phyloP scores from a whole-genome alignment of 2,797 vertebrate species.

The Sphenodon punctatus region DNA sequence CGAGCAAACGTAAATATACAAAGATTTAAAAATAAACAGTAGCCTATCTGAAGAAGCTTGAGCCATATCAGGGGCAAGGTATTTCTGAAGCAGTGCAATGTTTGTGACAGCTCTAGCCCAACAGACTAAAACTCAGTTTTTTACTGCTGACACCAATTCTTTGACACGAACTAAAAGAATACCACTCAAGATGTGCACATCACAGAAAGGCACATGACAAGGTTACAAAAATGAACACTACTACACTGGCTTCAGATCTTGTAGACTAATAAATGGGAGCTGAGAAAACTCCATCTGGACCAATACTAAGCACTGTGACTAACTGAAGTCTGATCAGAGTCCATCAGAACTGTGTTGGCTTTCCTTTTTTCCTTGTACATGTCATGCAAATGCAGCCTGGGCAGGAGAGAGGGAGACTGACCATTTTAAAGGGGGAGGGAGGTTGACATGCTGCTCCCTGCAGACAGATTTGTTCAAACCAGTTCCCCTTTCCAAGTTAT shows the following conservation, averaged over 20 bases:
- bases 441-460: neutral
- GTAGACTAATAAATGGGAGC: conserved; percentile 24
- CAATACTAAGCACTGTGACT: conserved; percentile 46
- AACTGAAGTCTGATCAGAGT: conserved; percentile 57
- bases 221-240: conserved; percentile 27
- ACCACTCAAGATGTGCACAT: conserved; percentile 38
- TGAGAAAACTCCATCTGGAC: conserved; percentile 1
- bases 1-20: conserved; percentile 42
- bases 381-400: conserved; percentile 42
- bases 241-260: conserved; percentile 20
- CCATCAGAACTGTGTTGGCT: conserved; percentile 41
- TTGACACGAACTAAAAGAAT: conserved; percentile 43
- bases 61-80: conserved; percentile 50
- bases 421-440: conserved; percentile 49
- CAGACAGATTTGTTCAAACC: neutral
- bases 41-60: conserved; percentile 21
- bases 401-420: conserved; percentile 52
- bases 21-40: conserved; percentile 9
- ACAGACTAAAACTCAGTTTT: conserved; percentile 7
- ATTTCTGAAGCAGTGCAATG: conserved; percentile 35
- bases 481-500: conserved; percentile 3
- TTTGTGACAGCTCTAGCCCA: conserved; percentile 13
- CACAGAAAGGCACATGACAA: conserved; percentile 24
- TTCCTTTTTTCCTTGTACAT: conserved; percentile 39
- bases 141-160: conserved; percentile 29